Conservation (phyloP, 2,797 vertebrate genomes). For the Bovichtus diacanthus region DNA sequence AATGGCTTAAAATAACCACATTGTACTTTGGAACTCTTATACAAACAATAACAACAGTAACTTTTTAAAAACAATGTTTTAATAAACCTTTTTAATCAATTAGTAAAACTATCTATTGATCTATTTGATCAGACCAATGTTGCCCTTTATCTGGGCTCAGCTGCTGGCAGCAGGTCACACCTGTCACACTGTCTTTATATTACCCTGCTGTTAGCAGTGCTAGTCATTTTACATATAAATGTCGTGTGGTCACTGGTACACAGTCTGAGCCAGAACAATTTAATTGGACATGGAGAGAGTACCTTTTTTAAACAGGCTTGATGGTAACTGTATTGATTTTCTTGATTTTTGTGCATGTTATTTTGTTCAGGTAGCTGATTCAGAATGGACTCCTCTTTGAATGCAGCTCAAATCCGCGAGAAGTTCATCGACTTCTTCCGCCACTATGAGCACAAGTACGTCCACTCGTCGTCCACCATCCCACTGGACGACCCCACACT, state of each 20-base stretch:
- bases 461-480: constrained; percentile 94
- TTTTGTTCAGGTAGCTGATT: constrained; percentile 56
- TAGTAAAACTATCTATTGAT: neutral
- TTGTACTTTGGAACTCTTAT: too few species aligned
- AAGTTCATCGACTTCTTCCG: constrained; percentile 97
- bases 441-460: constrained; percentile 90
- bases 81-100: too few species aligned
- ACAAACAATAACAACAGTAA: too few species aligned
- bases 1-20: too few species aligned
- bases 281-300: neutral
- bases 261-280: neutral
- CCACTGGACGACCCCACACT: constrained; percentile 97
- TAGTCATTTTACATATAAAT: neutral
- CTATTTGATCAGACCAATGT: neutral
- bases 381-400: constrained; percentile 89
- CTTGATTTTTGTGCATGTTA: neutral
- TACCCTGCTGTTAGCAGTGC: neutral
- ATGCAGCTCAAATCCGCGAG: constrained; percentile 92
- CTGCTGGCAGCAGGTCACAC: neutral
- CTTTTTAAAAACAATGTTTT: too few species aligned
- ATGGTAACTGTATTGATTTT: neutral
- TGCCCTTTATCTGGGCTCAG: neutral
- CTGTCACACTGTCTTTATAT: neutral
- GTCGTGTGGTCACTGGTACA: neutral
- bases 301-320: neutral